Evolutionary conservation across 2,888 invertebrate genomes (phyloP).

Genomic region (Cyclophora albipunctata): DNA sequence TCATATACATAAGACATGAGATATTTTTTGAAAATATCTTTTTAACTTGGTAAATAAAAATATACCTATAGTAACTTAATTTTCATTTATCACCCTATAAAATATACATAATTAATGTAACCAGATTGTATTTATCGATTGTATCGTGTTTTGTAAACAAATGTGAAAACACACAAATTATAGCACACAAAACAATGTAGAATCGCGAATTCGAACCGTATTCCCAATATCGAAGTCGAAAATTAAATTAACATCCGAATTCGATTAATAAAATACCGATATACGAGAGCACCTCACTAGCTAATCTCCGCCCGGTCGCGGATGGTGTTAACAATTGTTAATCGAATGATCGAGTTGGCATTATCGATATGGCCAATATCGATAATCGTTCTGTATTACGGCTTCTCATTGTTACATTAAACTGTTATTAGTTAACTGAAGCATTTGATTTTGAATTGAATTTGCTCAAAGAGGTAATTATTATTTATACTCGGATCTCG

Average conservation of each 20-base stretch:
- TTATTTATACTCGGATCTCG: too few relatives aligned
- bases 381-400: not conserved
- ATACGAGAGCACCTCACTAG: conserved; percentile 17
- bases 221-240: conserved; percentile 14
- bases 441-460: not conserved
- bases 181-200: too few relatives aligned
- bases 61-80: too few relatives aligned
- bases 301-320: conserved; percentile 12
- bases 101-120: too few relatives aligned
- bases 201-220: not conserved
- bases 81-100: too few relatives aligned
- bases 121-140: too few relatives aligned
- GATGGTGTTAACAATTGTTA: conserved; percentile 14
- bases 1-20: too few relatives aligned
- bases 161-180: too few relatives aligned
- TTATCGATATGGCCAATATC: not conserved
- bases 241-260: conserved; percentile 29
- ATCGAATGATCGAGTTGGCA: conserved; percentile 10
- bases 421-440: not conserved
- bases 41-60: too few relatives aligned
- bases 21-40: too few relatives aligned
- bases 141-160: too few relatives aligned
- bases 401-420: too few relatives aligned
- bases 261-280: conserved; percentile 29
- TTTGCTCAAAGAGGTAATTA: conserved; percentile 2